Evolutionary conservation across 2,888 invertebrate genomes (phyloP), one percentile per base, ranked within the genome.

Genomic region (Meloe dianella): DNA sequence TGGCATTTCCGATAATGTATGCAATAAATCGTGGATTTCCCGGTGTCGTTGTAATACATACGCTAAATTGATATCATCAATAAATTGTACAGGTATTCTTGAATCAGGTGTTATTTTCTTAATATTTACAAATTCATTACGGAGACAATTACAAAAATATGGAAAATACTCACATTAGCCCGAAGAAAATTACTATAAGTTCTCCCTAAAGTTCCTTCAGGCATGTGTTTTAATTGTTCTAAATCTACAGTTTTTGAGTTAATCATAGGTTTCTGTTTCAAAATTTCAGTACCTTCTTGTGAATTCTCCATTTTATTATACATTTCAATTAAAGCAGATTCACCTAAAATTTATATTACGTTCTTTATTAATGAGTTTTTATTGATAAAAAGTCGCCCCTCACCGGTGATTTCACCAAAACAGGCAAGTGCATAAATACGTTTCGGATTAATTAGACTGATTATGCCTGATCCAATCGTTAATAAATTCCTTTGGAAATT

Each of bases 11-110:
- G 98, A 87, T 20, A 93, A 86, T 0, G 97, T 92, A 84, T 99
- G 99, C 65, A 95, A 90, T 72, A 99, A 88, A 85, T 99, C 99
- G 83, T 99, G 99, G 9, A 94, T 92, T 86, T 99, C 98, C 72
- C 99, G 89, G 82, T 99, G 99, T 63, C 99, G 87, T 83, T 97
- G 96, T 92, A 99, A 96, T 57, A 98, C 92, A 85, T 98, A 99
- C 4, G 97, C 96, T 75, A 97, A 84, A 71, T 97, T 92, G 1
- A 90, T 85, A 82, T 98, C 94, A 73, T 95, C 91, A 59, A 99
- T 89, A 84, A 97, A 99, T 77, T 93, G 92, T 0, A 99, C 98
- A 20, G 92, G 89, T 72, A 92, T 86, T 70, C 99, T 87, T 35
- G 94, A 92, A 86, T 99, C 98, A 0, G 99, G 97, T 6, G 94